These are phyloP conservation scores for Tapera naevia DNA, from an alignment of 2,797 vertebrate genomes.

Conservation along the genomic window DNA sequence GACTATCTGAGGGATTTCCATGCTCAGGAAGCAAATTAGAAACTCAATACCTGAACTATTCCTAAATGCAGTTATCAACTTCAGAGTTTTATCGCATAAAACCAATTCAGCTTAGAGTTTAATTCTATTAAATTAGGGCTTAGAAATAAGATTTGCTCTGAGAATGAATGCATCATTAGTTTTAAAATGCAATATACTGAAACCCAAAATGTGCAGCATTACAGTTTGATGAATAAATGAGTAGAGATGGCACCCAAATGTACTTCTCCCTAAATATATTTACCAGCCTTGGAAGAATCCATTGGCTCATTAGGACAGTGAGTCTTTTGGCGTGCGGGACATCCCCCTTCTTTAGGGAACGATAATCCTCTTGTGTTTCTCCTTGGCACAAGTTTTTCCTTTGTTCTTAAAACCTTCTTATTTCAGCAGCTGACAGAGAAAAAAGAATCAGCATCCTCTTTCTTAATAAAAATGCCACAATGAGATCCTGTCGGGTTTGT, in stretches of 20 bases:
- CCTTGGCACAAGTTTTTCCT: slow-evolving; percentile 59
- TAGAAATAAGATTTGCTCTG: slow-evolving; percentile 82
- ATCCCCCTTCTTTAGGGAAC: neutral
- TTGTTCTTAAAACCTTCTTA: slow-evolving; percentile 69
- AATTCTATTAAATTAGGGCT: slow-evolving; percentile 84
- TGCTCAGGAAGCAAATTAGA: slow-evolving; percentile 82
- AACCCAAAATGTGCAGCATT: slow-evolving; percentile 78
- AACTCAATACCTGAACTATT: slow-evolving; percentile 84
- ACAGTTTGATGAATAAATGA: slow-evolving; percentile 75
- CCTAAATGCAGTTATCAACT: slow-evolving; percentile 83
- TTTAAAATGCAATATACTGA: slow-evolving; percentile 80
- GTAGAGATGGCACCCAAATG: slow-evolving; percentile 68
- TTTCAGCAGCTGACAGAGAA: slow-evolving; percentile 61
- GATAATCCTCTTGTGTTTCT: slow-evolving; percentile 44
- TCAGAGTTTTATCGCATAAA: slow-evolving; percentile 84
- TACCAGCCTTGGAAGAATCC: slow-evolving; percentile 38
- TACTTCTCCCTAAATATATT: slow-evolving; percentile 68
- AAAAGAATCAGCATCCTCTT: slow-evolving; percentile 53
- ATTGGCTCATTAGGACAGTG: slow-evolving; percentile 1
- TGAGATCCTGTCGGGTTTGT: slow-evolving; percentile 50
- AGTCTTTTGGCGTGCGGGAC: slow-evolving; percentile 12
- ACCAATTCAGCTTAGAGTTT: slow-evolving; percentile 82
- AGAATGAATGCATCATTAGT: slow-evolving; percentile 81
- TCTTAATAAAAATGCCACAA: slow-evolving; percentile 55
- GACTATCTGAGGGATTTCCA: slow-evolving; percentile 83